phyloP scores from a whole-genome alignment of 1,140 invertebrate species.

The Coelopa frigida region DNA sequence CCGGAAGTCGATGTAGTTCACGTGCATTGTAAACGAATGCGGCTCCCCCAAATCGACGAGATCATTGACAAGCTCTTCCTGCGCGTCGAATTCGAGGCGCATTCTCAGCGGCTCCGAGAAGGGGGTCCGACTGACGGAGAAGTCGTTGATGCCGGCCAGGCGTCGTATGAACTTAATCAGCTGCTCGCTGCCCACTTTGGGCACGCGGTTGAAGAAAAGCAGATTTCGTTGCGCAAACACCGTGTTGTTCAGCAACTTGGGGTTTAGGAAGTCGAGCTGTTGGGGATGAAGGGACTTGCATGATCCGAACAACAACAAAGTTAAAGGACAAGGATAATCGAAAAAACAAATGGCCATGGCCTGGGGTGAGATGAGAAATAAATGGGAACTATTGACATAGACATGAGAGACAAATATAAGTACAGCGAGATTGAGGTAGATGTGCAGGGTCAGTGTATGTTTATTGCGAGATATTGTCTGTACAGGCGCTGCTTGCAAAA shows the following conservation, averaged over 20 bases:
- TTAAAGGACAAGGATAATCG: no score
- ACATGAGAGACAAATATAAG: no score
- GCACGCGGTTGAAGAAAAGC: constrained; percentile 80
- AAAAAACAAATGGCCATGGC: no score
- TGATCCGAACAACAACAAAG: no score
- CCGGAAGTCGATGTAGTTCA: constrained; percentile 48
- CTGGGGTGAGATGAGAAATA: no score
- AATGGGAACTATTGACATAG: no score
- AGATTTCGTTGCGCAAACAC: constrained; percentile 59
- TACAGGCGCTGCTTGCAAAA: constrained; percentile 42
- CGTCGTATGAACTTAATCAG: constrained; percentile 73
- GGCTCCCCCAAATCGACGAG: constrained; percentile 22
- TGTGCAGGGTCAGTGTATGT: no score
- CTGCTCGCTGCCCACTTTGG: constrained; percentile 75
- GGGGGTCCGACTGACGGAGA: constrained; percentile 13
- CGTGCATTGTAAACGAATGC: constrained; percentile 20
- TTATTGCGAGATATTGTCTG: constrained; percentile 36
- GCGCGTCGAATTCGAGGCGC: constrained; percentile 12
- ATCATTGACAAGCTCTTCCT: constrained; percentile 16
- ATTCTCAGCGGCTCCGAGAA: constrained; percentile 13
- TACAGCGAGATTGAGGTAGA: no score
- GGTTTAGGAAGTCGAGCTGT: constrained; percentile 23
- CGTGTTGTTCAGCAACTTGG: constrained; percentile 64
- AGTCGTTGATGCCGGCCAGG: constrained; percentile 64
- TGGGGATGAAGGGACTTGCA: constrained; percentile 1